Evolutionary conservation across 2,888 invertebrate species (phyloP), one percentile per base, ranked within the genome.

Genomic region (Rhogogaster chlorosoma): DNA sequence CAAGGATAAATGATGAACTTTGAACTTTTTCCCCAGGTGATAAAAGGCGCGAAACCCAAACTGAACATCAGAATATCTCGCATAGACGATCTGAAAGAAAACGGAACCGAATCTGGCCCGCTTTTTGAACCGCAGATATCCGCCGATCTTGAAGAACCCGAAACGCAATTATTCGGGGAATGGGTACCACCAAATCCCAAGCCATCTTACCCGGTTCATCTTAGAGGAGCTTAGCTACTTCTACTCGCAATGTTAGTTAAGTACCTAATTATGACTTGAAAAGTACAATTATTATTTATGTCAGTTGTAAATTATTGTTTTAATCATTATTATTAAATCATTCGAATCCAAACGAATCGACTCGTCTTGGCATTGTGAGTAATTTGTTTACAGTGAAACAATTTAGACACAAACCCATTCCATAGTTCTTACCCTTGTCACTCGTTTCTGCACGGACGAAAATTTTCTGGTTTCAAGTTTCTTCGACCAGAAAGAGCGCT

Each of bases 61-160:
- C 67, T 91, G 71, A 87, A 87, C n/a, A 90, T 91, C 32, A 88
- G 90, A 83, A 88, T 91, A 67, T 89, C 90, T 6, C 88, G 90
- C 42, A 80, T 86, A 42, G 86, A 86, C 1, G 85, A 87, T 0
- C 84, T 73, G 29, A 42, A 53, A 64, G 71, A 45, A 29, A 85
- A 85, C 83, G 61, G 5, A 83, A 75, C 75, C 15, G 71, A 75
- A 38, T 38, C 42, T n/a, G 26, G 2, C 45, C 53, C 70, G 53
- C 15, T 73, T 42, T 12, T 61, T 70, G 26, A 71, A 61, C 83
- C 85, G n/a, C 61, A 78, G 9, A 18, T 73, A 82, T 77, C 73
- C 61, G 29, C 77, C 71, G 84, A 83, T 26, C 26, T 75, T 0
- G 71, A 78, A 22, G 77, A 87, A 84, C 45, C 86, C 22, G 85